Evolutionary conservation across 2,888 invertebrate genomes (phyloP).

Genomic region (Ernsta delagoae): DNA sequence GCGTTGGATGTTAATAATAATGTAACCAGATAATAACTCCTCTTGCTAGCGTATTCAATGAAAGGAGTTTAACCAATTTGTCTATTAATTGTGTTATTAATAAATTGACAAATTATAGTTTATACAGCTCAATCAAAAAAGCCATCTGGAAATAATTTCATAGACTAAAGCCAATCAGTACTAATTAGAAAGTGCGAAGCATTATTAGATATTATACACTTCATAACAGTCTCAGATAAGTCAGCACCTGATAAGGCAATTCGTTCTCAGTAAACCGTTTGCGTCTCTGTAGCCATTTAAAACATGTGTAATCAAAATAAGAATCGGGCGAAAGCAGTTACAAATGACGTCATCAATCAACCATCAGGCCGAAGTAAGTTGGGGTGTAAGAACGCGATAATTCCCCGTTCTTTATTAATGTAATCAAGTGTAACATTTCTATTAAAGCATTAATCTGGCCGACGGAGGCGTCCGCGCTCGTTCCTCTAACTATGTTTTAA

Average conservation of each 20-base stretch:
- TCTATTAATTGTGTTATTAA: too few species aligned
- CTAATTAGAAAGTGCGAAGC: constrained; percentile 30
- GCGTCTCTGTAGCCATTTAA: constrained; percentile 13
- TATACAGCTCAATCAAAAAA: not conserved
- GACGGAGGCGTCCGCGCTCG: constrained; percentile 57
- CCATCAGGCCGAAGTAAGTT: constrained; percentile 37
- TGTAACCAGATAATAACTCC: too few species aligned
- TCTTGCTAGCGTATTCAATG: too few species aligned
- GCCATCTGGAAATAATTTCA: constrained; percentile 19
- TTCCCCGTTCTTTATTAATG: constrained; percentile 43
- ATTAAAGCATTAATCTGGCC: constrained; percentile 74
- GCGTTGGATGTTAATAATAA: not conserved
- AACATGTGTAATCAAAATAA: constrained; percentile 37
- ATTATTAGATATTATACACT: constrained; percentile 20
- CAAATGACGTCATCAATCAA: constrained; percentile 62
- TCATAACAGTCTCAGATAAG: constrained; percentile 26
- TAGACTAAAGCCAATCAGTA: constrained; percentile 27
- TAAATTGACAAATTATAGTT: too few species aligned
- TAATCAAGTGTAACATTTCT: constrained; percentile 78
- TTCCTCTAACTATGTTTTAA: constrained; percentile 81
- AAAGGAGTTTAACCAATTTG: too few species aligned
- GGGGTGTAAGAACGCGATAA: constrained; percentile 56
- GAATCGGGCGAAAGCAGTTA: constrained; percentile 25
- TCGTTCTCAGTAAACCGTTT: constrained; percentile 23
- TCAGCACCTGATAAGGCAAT: constrained; percentile 15